Evolutionary conservation across 2,888 invertebrate genomes (phyloP), one percentile per base, ranked within the genome.

Genomic region (Rhamnusium bicolor): DNA sequence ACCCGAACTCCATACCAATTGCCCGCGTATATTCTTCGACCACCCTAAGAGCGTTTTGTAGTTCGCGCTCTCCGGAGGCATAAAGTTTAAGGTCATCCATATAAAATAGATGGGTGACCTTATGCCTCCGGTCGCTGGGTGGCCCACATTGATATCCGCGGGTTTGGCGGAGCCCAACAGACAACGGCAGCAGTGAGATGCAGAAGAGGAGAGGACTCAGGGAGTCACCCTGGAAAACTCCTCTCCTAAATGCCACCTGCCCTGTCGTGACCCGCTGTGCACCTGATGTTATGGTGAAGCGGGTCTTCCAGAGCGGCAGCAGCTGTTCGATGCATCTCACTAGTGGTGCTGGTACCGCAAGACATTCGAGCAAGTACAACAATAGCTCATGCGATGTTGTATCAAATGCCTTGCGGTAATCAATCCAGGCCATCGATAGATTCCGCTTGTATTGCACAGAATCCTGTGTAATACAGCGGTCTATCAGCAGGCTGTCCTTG

Each of bases 41-140:
- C 24, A 24, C 24, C 24, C 24, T 24, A 6, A 24, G 24, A 24
- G 24, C 24, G 6, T 24, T 24, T 24, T 24, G 24, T 4, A 24
- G 24, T 24, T 24, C 24, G 6, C 62, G 6, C 40, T 62, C 32
- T 46, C 62, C 19, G 16, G 27, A 58, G 46, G 46, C 18, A 18
- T 62, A 62, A 0, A 62, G 62, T 46, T 62, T 24, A 24, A 60
- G 12, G 60, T 60, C 60, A 60, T 60, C 60, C 29, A 60, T 29
- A 29, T 27, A 27, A 46, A 62, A 40, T 7, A 62, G 46, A 40
- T 46, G 62, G 19, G 21, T 46, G 40, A 10, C 8, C 19, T 46
- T 16, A 19, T 32, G 40, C 62, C 62, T 32, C 46, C 29, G 46
- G 18, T 62, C 10, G 18, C 24, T 24, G 24, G 24, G 24, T 24